A percentile compares a stretch with the other conserved stretches of the same genome.
These are phyloP conservation scores for Mongoloraphidia duomilia DNA, from an alignment of 2,888 invertebrate genomes.

Conservation along the genomic window DNA sequence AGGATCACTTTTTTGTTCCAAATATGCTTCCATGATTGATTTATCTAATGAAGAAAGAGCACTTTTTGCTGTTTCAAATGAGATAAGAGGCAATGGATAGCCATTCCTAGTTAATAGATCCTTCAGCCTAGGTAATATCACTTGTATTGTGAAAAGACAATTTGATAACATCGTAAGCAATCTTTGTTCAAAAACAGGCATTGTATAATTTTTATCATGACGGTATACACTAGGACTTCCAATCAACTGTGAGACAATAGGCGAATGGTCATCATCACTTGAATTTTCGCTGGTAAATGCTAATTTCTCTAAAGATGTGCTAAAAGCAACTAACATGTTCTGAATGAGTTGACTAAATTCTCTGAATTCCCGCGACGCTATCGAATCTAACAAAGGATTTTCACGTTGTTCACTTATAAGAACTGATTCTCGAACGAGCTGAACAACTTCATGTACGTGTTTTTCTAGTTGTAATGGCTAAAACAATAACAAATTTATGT, in stretches of 20 bases:
- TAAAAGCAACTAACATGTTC: slow-evolving; percentile 45
- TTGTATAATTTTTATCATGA: slow-evolving; percentile 17
- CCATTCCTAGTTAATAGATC: slow-evolving; percentile 50
- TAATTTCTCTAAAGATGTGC: slow-evolving; percentile 54
- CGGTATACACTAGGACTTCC: slow-evolving; percentile 36
- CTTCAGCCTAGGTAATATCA: slow-evolving; percentile 57
- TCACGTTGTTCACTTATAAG: slow-evolving; percentile 56
- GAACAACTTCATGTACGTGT: slow-evolving; percentile 56
- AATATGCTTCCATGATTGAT: slow-evolving; percentile 60
- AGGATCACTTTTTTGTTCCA: slow-evolving; percentile 86
- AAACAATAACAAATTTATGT: slow-evolving; percentile 12
- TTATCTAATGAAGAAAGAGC: slow-evolving; percentile 44
- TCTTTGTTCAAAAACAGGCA: slow-evolving; percentile 60
- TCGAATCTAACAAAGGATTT: slow-evolving; percentile 36
- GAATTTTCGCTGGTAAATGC: slow-evolving; percentile 55
- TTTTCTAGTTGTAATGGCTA: slow-evolving; percentile 60
- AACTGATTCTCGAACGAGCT: slow-evolving; percentile 52
- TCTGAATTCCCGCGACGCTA: slow-evolving; percentile 29
- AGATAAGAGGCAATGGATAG: slow-evolving; percentile 59
- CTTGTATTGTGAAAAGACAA: slow-evolving; percentile 67
- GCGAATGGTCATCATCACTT: slow-evolving; percentile 37
- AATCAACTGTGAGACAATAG: slow-evolving; percentile 46
- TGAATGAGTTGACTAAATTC: slow-evolving; percentile 38
- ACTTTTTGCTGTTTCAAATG: slow-evolving; percentile 52
- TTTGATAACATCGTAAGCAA: slow-evolving; percentile 79